These are phyloP conservation scores for Pyxicephalus adspersus DNA, from an alignment of 2,113 vertebrate species.

Conservation along the genomic window DNA sequence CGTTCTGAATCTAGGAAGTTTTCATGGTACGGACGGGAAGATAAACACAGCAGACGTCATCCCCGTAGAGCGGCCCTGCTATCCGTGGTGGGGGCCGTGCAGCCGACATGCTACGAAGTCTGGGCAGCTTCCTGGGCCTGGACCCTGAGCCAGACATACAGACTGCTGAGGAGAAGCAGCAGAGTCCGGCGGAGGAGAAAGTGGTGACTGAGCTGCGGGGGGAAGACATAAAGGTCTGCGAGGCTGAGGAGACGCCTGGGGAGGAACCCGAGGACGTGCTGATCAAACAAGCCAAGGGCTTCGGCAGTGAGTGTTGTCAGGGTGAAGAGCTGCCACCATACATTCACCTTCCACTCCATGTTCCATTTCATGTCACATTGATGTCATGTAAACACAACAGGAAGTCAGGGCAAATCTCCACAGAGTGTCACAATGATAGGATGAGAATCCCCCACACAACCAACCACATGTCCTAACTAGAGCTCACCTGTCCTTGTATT, in stretches of 20 bases:
- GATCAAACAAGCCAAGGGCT: slow-evolving; percentile 73
- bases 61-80: background rate
- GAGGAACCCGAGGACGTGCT: slow-evolving; percentile 58
- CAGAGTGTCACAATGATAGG: too few species aligned
- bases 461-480: too few species aligned
- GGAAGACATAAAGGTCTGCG: slow-evolving; percentile 3
- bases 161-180: slow-evolving; percentile 23
- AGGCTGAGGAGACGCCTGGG: background rate
- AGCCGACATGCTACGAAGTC: slow-evolving; percentile 80
- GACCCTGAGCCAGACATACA: slow-evolving; percentile 59
- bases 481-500: too few species aligned
- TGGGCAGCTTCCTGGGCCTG: slow-evolving; percentile 87
- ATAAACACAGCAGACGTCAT: slow-evolving; percentile 15
- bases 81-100: too few species aligned
- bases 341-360: too few species aligned
- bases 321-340: too few species aligned
- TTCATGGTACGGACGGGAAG: background rate
- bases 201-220: background rate
- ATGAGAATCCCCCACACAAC: too few species aligned
- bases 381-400: too few species aligned
- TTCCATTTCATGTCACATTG: too few species aligned
- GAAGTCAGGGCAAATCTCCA: too few species aligned
- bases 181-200: background rate
- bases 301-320: slow-evolving; percentile 79
- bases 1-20: slow-evolving; percentile 25